Percentiles rank a stretch among this genome's conserved stretches.
Evolutionary conservation across 1,140 invertebrate species (phyloP).

Genomic region (Drosophila jambulina): DNA sequence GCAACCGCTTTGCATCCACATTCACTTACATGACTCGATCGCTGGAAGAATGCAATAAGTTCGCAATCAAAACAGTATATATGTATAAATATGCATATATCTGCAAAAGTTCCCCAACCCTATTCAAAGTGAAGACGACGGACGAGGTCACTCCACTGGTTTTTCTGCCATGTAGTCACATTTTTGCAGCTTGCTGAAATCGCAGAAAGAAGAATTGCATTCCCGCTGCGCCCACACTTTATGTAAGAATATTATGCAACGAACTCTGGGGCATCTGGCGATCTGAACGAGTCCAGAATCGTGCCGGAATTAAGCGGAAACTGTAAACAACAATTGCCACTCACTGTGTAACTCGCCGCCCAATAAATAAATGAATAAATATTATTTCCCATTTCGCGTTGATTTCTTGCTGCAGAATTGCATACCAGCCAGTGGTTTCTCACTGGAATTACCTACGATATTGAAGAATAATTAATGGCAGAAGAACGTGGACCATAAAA

Average conservation of each 20-base stretch:
- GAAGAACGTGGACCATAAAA: constrained; percentile 11
- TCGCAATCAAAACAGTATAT: constrained; percentile 19
- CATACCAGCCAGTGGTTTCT: constrained; percentile 9
- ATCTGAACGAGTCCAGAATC: constrained; percentile 33
- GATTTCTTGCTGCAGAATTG: constrained; percentile 3
- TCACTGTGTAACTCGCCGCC: constrained; percentile 2
- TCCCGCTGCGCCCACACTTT: constrained; percentile 15
- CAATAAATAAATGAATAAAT: not conserved
- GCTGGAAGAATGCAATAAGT: constrained; percentile 42
- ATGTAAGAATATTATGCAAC: constrained; percentile 42
- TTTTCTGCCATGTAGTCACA: constrained; percentile 14
- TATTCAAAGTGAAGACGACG: constrained; percentile 8
- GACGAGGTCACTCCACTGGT: constrained; percentile 22
- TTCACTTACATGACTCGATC: constrained; percentile 26
- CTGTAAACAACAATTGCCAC: constrained; percentile 35
- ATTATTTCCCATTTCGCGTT: not conserved
- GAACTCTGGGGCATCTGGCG: constrained; percentile 14
- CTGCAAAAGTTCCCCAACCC: not conserved
- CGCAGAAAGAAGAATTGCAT: constrained; percentile 8
- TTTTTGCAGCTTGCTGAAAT: constrained; percentile 5
- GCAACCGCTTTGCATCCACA: constrained; percentile 2
- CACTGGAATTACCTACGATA: not conserved
- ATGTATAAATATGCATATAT: not conserved
- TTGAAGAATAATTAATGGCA: constrained; percentile 8
- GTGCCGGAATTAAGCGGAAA: constrained; percentile 36